Conservation (phyloP, 2,113 vertebrate species). For the Piaya cayana region DNA sequence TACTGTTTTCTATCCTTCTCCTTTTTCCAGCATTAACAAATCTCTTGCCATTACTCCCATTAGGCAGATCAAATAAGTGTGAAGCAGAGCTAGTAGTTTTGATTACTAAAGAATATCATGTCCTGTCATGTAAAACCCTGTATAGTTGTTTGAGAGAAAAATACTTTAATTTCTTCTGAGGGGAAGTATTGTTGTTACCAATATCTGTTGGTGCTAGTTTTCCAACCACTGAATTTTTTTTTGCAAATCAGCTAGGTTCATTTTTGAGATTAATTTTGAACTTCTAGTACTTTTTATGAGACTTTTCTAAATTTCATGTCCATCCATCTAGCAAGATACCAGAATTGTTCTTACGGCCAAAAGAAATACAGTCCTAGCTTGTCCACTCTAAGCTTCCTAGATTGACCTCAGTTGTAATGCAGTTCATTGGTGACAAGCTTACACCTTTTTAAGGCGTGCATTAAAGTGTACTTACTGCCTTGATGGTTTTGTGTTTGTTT, state of each 20-base stretch:
- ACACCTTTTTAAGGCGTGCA: background rate
- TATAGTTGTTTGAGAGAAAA: background rate
- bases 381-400: background rate
- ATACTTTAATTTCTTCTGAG: background rate
- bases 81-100: background rate
- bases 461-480: background rate
- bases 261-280: background rate
- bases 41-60: background rate
- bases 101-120: background rate
- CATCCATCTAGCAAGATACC: background rate
- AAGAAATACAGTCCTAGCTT: background rate
- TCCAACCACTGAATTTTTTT: background rate
- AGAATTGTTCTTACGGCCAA: background rate
- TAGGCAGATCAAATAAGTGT: background rate
- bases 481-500: background rate
- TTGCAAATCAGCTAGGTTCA: background rate
- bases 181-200: background rate
- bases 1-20: background rate
- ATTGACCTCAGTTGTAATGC: background rate
- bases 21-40: background rate
- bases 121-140: background rate
- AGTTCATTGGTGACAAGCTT: background rate
- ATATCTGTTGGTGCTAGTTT: background rate
- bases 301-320: background rate
- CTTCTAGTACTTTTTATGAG: background rate